Evolutionary conservation across 2,888 invertebrate genomes (phyloP).

Genomic region (Corbicula japonica): DNA sequence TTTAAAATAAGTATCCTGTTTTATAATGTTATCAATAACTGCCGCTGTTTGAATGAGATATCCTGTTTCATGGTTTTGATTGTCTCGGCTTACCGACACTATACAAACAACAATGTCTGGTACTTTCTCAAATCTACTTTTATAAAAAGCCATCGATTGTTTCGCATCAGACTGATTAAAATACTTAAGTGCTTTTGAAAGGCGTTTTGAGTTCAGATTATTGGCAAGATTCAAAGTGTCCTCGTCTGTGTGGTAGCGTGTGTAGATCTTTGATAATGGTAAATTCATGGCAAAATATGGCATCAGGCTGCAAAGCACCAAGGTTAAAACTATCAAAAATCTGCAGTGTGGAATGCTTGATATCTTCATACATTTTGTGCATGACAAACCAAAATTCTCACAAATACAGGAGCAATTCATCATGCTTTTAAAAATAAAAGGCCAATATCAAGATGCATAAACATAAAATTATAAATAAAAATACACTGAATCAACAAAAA

Average conservation of each 20-base stretch:
- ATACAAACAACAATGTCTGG: conserved; percentile 46
- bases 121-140: background rate
- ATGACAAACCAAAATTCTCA: no score
- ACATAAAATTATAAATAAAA: no score
- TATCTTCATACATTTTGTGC: no score
- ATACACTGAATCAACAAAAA: no score
- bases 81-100: conserved; percentile 28
- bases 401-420: no score
- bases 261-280: conserved; percentile 44
- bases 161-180: conserved; percentile 11
- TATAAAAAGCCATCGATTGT: conserved; percentile 24
- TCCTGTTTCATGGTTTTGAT: conserved; percentile 10
- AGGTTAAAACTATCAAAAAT: conserved; percentile 2
- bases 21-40: conserved; percentile 63
- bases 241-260: conserved; percentile 17
- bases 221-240: conserved; percentile 33
- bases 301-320: conserved; percentile 4
- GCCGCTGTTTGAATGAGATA: conserved; percentile 56
- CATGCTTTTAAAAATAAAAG: no score
- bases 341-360: conserved; percentile 1
- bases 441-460: no score
- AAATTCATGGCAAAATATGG: conserved; percentile 27
- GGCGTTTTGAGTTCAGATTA: conserved; percentile 31
- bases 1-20: conserved; percentile 56
- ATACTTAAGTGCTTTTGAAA: conserved; percentile 34